Evolutionary conservation across 2,888 invertebrate genomes (phyloP).

Genomic region (Lasioglossum pauxillum): DNA sequence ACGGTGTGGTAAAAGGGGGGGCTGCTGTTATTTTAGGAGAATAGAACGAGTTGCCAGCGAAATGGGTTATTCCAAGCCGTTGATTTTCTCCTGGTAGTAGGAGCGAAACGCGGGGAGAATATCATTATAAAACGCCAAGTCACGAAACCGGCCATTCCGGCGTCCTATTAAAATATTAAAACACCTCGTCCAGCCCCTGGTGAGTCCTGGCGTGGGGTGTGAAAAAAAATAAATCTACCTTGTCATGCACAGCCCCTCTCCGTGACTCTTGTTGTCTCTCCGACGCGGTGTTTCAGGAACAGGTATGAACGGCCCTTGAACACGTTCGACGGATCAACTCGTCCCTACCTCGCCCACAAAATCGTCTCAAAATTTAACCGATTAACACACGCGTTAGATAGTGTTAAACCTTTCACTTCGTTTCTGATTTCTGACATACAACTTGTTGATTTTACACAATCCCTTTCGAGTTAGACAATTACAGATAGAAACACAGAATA

Average conservation of each 20-base stretch:
- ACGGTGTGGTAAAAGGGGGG: slow-evolving; percentile 56
- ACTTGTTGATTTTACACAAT: neutral
- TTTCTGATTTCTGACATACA: neutral
- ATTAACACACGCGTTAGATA: neutral
- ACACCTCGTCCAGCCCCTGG: slow-evolving; percentile 82
- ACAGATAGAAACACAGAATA: neutral
- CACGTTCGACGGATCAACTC: slow-evolving; percentile 64
- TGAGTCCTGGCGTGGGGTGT: slow-evolving; percentile 81
- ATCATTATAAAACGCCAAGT: slow-evolving; percentile 84
- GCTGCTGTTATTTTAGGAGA: slow-evolving; percentile 73
- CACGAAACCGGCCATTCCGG: slow-evolving; percentile 83
- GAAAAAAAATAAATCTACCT: slow-evolving; percentile 84
- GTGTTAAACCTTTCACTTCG: neutral
- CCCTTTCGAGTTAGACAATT: neutral
- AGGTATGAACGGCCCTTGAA: slow-evolving; percentile 73
- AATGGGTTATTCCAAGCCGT: slow-evolving; percentile 78
- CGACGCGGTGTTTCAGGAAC: slow-evolving; percentile 71
- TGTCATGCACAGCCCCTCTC: slow-evolving; percentile 83
- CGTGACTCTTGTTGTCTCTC: slow-evolving; percentile 76
- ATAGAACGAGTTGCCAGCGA: slow-evolving; percentile 74
- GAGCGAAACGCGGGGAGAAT: slow-evolving; percentile 82
- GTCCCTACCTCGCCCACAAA: neutral
- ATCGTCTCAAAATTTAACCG: neutral
- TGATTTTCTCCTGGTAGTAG: slow-evolving; percentile 78
- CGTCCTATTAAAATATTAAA: slow-evolving; percentile 85